A percentile compares a stretch with the other conserved stretches of the same genome.
phyloP scores from a whole-genome alignment of 2,888 invertebrate species.

The Drosophila mulleri region DNA sequence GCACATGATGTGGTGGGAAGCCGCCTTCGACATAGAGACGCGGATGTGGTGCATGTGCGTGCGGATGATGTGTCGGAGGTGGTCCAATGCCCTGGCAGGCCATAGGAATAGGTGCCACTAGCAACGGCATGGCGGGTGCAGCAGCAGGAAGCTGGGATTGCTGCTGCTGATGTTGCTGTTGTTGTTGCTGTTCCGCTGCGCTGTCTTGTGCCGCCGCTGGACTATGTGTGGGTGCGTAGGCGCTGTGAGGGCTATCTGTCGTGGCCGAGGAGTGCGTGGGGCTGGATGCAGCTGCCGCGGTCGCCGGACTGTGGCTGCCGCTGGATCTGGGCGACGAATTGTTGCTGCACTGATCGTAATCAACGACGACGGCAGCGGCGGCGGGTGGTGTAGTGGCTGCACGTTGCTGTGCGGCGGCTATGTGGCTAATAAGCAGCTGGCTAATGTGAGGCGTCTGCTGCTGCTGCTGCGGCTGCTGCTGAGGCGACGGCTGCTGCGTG shows the following conservation, averaged over 20 bases:
- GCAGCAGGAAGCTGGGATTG: constrained; percentile 26
- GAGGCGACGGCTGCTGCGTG: constrained; percentile 69
- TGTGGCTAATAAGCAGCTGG: constrained; percentile 82
- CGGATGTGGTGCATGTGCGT: constrained; percentile 42
- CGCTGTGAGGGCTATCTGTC: constrained; percentile 81
- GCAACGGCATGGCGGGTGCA: constrained; percentile 56
- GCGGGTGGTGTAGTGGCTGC: constrained; percentile 59
- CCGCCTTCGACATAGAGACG: constrained; percentile 62
- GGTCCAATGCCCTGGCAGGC: constrained; percentile 44
- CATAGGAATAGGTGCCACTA: constrained; percentile 71
- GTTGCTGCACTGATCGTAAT: constrained; percentile 82
- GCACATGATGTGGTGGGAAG: constrained; percentile 64
- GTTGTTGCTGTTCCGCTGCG: constrained; percentile 23
- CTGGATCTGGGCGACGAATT: constrained; percentile 71
- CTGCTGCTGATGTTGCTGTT: constrained; percentile 17
- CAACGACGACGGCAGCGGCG: constrained; percentile 56
- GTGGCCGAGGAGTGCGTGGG: constrained; percentile 74
- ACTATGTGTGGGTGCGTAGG: constrained; percentile 72
- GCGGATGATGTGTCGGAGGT: constrained; percentile 42
- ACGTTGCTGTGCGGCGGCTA: constrained; percentile 73
- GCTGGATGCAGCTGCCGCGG: constrained; percentile 69
- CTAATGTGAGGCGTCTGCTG: constrained; percentile 81
- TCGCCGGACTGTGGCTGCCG: constrained; percentile 57
- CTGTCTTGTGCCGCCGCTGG: constrained; percentile 52
- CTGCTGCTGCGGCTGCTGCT: constrained; percentile 47